Evolutionary conservation across 1,140 invertebrate genomes (phyloP), one percentile per base, ranked within the genome.

Genomic region (Rhagoletis zephyria): DNA sequence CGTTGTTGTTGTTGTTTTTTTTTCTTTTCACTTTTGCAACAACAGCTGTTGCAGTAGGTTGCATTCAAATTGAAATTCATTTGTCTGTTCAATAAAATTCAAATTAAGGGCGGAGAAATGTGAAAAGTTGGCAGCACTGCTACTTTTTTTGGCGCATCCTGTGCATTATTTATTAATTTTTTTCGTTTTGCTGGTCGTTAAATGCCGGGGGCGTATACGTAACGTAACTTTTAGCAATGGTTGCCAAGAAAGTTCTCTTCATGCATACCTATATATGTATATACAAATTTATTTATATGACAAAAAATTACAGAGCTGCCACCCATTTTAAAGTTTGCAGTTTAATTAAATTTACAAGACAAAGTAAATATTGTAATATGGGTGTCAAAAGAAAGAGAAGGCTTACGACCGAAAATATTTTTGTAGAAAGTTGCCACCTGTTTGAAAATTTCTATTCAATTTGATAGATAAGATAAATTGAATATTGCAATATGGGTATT

Each of bases 121-220:
- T 30, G 30, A 42, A 67, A 67, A 67, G 65, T 67, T 67, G 19
- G 65, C 65, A 67, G 6, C 9, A 67, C 65, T 30, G 30, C 30
- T 30, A 30, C 1, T 30, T 30, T 30, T 30, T 67, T 67, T 42
- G 1, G 9, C 16, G 61, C 65, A 30, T 42, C 4, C 19, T 42
- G 19, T 67, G 65, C 65, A 67, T 67, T 67, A 67, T 42, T 67
- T 67, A 67, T 67, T 10, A 40, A 42, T 67, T 42, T 67, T 67
- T 12, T 42, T 30, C 30, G 30, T 30, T 30, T 67, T 42, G 65
- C 10, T 67, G 30, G 5, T 42, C 9, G 6, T 42, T 12, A 42
- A 67, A 67, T 42, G 3, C 4, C 5, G 40, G 65, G 30, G 65
- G 65, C 65, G 65, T 67, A 67, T 42, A 67, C 30, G 65, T 42